Evolutionary conservation across 2,888 invertebrate species (phyloP).

Genomic region (Drosophila greeni): DNA sequence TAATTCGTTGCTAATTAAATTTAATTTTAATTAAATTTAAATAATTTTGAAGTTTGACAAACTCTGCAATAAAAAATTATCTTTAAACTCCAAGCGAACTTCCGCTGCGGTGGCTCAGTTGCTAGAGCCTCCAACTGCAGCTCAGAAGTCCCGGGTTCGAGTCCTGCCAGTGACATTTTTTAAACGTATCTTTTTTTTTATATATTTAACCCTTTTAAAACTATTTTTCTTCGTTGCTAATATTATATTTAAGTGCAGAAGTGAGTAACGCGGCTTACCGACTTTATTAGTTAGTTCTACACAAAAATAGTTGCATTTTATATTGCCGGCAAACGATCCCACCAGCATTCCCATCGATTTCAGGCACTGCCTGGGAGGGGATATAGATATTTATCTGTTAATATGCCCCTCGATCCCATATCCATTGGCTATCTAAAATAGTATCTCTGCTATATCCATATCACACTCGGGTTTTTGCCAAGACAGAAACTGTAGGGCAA

Average conservation of each 20-base stretch:
- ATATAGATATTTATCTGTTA: constrained; percentile 1
- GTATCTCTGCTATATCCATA: constrained; percentile 55
- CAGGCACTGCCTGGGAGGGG: constrained; percentile 9
- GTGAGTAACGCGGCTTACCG: constrained; percentile 22
- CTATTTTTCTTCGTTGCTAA: constrained; percentile 9
- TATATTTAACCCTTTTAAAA: background rate
- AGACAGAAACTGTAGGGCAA: constrained; percentile 16
- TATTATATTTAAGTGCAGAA: constrained; percentile 21
- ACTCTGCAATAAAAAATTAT: background rate
- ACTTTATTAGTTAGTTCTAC: constrained; percentile 47
- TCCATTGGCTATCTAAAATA: constrained; percentile 60
- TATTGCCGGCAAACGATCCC: constrained; percentile 24
- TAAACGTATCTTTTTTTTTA: no score
- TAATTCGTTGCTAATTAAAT: constrained; percentile 15
- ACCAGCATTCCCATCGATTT: background rate
- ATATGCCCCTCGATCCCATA: constrained; percentile 12
- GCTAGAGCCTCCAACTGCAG: background rate
- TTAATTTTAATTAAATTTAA: background rate
- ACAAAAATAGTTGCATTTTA: constrained; percentile 47
- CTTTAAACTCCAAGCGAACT: background rate
- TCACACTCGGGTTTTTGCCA: constrained; percentile 55
- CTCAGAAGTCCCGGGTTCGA: background rate
- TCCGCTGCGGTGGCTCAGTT: background rate
- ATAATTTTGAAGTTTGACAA: background rate
- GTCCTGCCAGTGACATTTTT: background rate